phyloP scores from a whole-genome alignment of 64 coral and sea anemone species.

The Platygyra sinensis region DNA sequence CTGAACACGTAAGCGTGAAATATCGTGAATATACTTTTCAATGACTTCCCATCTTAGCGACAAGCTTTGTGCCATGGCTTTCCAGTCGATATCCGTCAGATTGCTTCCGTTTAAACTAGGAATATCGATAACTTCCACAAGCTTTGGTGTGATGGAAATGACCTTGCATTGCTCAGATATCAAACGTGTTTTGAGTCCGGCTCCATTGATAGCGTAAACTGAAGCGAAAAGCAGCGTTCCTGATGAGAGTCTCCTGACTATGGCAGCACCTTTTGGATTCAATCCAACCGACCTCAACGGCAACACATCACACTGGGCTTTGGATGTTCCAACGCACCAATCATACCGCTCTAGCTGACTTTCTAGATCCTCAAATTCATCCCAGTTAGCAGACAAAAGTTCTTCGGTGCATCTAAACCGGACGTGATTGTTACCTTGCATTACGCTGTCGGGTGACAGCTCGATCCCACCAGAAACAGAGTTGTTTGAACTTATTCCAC shows the following conservation, averaged over 20 bases:
- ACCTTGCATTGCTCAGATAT: conserved; percentile 57
- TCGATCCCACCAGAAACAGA: neutral
- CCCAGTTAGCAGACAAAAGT: conserved; percentile 73
- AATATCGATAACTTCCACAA: conserved; percentile 70
- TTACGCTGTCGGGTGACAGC: neutral
- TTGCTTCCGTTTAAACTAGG: conserved; percentile 48
- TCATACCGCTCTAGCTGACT: conserved; percentile 59
- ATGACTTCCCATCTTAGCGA: conserved; percentile 67
- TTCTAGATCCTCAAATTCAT: conserved; percentile 84
- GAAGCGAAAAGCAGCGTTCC: conserved; percentile 70
- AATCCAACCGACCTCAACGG: conserved; percentile 1
- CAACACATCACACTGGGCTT: conserved; percentile 60
- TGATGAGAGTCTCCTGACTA: conserved; percentile 56
- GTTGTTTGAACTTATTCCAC: neutral
- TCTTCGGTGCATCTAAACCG: conserved; percentile 83
- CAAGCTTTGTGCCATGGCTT: conserved; percentile 65
- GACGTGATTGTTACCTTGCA: neutral
- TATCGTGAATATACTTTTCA: conserved; percentile 46
- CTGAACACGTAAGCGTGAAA: conserved; percentile 74
- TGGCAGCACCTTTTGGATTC: conserved; percentile 43
- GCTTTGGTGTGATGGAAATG: conserved; percentile 68
- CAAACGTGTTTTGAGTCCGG: conserved; percentile 55
- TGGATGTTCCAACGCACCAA: conserved; percentile 84
- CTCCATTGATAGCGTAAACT: conserved; percentile 55
- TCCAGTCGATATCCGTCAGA: conserved; percentile 81